phyloP scores from a whole-genome alignment of 2,888 invertebrate genomes.

The Lasioglossum morio region DNA sequence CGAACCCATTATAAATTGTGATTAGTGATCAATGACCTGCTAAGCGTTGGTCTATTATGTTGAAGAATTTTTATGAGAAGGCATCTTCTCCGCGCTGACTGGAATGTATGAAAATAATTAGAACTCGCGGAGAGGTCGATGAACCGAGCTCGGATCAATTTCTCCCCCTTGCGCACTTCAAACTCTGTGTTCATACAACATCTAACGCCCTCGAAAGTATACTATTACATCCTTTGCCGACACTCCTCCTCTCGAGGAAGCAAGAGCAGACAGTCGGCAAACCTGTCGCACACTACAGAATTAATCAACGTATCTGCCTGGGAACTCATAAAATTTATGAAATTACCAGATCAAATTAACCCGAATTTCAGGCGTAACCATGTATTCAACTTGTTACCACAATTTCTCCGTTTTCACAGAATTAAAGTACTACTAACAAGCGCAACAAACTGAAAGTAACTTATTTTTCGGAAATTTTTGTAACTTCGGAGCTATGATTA shows the following conservation, averaged over 20 bases:
- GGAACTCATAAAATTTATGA: not conserved
- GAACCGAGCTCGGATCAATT: conserved; percentile 17
- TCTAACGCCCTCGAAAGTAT: conserved; percentile 17
- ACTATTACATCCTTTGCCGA: conserved; percentile 15
- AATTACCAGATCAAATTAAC: not conserved
- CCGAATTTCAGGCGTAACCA: not conserved
- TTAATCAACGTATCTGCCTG: not conserved
- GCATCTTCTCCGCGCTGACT: not conserved
- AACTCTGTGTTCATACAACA: conserved; percentile 13
- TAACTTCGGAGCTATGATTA: not conserved
- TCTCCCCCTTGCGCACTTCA: not conserved
- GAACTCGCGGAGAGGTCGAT: conserved; percentile 2
- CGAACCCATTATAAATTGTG: not conserved
- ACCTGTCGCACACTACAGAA: not conserved
- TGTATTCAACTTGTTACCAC: not conserved
- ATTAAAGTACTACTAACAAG: not conserved
- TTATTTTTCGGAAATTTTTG: not conserved
- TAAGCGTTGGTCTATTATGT: not conserved
- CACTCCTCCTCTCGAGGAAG: conserved; percentile 5
- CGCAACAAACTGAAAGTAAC: not conserved
- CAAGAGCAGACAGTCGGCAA: not conserved
- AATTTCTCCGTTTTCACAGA: not conserved
- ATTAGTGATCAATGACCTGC: conserved; percentile 11
- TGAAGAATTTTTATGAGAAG: conserved; percentile 8
- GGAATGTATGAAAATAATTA: conserved; percentile 20